Evolutionary conservation across 2,888 invertebrate genomes (phyloP), one percentile per base, ranked within the genome.

Genomic region (Ophion ellenae): DNA sequence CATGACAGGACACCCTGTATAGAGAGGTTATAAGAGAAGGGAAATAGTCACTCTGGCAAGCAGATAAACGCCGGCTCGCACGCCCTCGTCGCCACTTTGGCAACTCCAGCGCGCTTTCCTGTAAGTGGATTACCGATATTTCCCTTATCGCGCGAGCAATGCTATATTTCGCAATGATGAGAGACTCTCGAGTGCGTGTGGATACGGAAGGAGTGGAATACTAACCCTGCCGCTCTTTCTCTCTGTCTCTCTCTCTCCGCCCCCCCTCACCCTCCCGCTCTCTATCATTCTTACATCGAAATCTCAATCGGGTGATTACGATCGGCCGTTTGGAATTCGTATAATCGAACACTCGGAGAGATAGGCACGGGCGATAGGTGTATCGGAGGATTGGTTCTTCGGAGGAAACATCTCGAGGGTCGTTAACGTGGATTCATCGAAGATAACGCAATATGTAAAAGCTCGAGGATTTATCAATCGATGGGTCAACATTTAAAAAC

Each of bases 51-150:
- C 87, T 87, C 88, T 88, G 87, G 85, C 88, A 67, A 89, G 88
- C 90, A 92, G 92, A 91, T 92, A 92, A 90, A 90, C 89, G 89
- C 82, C 74, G 84, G 64, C 67, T 79, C 76, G 53, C 77, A 70
- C 66, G 36, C 77, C 83, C 86, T 78, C 76, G 71, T 61, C 24
- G 47, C 61, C 47, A 20, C 71, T 69, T 69, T 59, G 45, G 61
- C 66, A 61, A 67, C 69, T 69, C 63, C 28, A 70, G 70, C 75
- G 61, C 47, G 73, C 69, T 79, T 71, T 63, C 57, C 75, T 57
- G 71, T 82, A 88, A 88, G 86, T 87, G 86, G 88, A 87, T 88
- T 86, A 87, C 86, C 85, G 87, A 87, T 86, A 86, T 87, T 86
- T 87, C 81, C 81, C 86, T 87, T 88, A 88, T 88, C 87, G 81